Conservation (phyloP, 2,888 invertebrate species). For the Myopa testacea region DNA sequence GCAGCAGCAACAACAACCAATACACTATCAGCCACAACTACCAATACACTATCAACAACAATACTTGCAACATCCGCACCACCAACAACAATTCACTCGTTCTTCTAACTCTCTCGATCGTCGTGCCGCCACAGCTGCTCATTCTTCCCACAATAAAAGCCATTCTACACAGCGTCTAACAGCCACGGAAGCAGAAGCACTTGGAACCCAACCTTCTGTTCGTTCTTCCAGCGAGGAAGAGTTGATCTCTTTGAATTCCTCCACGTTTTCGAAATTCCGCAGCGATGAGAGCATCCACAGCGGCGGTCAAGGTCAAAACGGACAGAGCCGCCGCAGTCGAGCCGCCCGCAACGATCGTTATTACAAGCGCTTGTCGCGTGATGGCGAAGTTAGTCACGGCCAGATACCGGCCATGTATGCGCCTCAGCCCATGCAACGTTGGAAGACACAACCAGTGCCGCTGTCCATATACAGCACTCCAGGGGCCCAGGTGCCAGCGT, state of each 20-base stretch:
- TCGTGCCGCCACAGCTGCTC: slow-evolving; percentile 46
- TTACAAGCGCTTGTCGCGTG: slow-evolving; percentile 79
- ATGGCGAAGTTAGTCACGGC: slow-evolving; percentile 72
- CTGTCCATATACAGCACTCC: slow-evolving; percentile 66
- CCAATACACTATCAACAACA: slow-evolving; percentile 43
- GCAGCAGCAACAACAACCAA: slow-evolving; percentile 39
- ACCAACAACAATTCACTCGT: slow-evolving; percentile 50
- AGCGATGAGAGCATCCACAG: slow-evolving; percentile 78
- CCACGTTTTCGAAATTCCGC: slow-evolving; percentile 75
- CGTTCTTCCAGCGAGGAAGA: slow-evolving; percentile 64
- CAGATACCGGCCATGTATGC: slow-evolving; percentile 58
- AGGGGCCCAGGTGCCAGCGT: neutral
- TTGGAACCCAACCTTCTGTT: slow-evolving; percentile 30
- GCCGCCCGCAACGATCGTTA: slow-evolving; percentile 85
- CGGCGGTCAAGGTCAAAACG: slow-evolving; percentile 68
- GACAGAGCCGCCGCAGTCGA: slow-evolving; percentile 75
- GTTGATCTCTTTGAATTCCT: slow-evolving; percentile 75
- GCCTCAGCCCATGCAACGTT: slow-evolving; percentile 70
- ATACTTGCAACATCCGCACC: slow-evolving; percentile 45
- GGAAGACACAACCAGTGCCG: slow-evolving; percentile 65
- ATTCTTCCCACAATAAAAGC: slow-evolving; percentile 49
- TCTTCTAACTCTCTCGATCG: slow-evolving; percentile 64
- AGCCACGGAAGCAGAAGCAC: slow-evolving; percentile 43
- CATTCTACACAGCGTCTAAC: slow-evolving; percentile 56
- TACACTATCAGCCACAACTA: slow-evolving; percentile 43